phyloP scores from a whole-genome alignment of 1,140 invertebrate species.

The Drosophila gunungcola region DNA sequence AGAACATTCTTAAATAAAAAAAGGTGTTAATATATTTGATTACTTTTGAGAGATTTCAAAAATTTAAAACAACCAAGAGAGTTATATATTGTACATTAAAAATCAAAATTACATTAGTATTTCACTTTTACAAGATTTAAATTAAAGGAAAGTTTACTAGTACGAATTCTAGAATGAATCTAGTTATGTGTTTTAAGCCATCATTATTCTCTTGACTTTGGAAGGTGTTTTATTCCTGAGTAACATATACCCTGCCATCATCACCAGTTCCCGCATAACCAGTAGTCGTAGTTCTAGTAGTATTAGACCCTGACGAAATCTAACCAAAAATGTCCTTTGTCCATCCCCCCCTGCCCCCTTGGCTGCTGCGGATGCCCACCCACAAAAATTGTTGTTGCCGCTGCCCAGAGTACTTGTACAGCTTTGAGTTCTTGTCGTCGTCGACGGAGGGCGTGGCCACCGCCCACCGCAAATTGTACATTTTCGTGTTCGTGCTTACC shows the following conservation, averaged over 20 bases:
- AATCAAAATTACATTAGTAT: too few relatives aligned
- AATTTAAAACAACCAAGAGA: too few relatives aligned
- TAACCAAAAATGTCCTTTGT: conserved; percentile 50
- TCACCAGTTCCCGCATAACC: conserved; percentile 30
- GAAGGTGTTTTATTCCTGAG: conserved; percentile 13
- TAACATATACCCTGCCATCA: conserved; percentile 11
- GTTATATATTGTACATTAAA: too few relatives aligned
- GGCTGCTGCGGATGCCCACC: conserved; percentile 10
- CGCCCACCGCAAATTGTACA: conserved; percentile 67
- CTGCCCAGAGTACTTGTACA: conserved; percentile 75
- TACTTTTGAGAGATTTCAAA: too few relatives aligned
- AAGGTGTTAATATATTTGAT: too few relatives aligned
- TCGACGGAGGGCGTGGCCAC: conserved; percentile 52
- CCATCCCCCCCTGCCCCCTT: conserved; percentile 11
- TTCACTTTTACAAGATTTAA: too few relatives aligned
- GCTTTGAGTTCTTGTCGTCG: conserved; percentile 74
- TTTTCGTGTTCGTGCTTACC: conserved; percentile 71
- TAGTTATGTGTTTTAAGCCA: too few relatives aligned
- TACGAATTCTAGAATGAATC: too few relatives aligned
- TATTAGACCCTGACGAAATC: conserved; percentile 31
- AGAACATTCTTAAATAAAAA: too few relatives aligned
- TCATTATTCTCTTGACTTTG: conserved; percentile 5
- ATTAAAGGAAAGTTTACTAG: too few relatives aligned
- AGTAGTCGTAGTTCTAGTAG: conserved; percentile 22
- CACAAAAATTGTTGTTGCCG: conserved; percentile 39